Evolutionary conservation across 1,140 invertebrate genomes (phyloP).

Genomic region (Araneus ventricosus): DNA sequence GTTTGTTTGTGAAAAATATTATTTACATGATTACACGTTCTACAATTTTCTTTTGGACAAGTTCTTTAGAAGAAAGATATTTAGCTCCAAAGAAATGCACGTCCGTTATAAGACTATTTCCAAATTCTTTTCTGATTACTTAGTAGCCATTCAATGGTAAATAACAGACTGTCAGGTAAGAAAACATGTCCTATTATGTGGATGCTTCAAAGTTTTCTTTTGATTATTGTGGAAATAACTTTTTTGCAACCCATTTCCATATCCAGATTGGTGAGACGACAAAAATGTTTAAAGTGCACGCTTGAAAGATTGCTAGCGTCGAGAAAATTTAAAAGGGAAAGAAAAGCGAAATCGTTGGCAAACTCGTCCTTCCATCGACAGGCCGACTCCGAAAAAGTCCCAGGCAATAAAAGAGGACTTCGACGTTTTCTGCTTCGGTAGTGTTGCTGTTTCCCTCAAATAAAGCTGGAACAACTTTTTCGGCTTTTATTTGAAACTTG

Average conservation of each 20-base stretch:
- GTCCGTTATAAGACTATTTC: too few species aligned
- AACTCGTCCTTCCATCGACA: not conserved
- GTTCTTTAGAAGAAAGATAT: too few species aligned
- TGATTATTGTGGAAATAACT: not conserved
- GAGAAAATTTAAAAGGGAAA: not conserved
- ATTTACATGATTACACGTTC: too few species aligned
- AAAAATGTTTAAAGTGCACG: not conserved
- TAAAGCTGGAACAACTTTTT: not conserved
- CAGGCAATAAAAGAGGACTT: constrained; percentile 1
- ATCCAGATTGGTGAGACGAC: not conserved
- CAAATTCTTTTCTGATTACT: not conserved
- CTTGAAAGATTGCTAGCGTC: not conserved
- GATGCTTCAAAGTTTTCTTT: not conserved
- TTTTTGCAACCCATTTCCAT: not conserved
- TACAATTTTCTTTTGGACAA: too few species aligned
- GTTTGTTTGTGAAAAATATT: too few species aligned
- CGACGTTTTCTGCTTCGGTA: not conserved
- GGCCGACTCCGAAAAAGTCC: not conserved
- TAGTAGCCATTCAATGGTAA: not conserved
- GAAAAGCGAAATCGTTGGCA: not conserved
- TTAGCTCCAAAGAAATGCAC: too few species aligned
- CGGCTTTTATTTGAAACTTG: constrained; percentile 14
- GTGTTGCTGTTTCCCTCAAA: constrained; percentile 28
- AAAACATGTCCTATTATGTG: not conserved
- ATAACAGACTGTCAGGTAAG: not conserved